phyloP scores from a whole-genome alignment of 2,113 vertebrate genomes.

The Rhabdomys dilectus region DNA sequence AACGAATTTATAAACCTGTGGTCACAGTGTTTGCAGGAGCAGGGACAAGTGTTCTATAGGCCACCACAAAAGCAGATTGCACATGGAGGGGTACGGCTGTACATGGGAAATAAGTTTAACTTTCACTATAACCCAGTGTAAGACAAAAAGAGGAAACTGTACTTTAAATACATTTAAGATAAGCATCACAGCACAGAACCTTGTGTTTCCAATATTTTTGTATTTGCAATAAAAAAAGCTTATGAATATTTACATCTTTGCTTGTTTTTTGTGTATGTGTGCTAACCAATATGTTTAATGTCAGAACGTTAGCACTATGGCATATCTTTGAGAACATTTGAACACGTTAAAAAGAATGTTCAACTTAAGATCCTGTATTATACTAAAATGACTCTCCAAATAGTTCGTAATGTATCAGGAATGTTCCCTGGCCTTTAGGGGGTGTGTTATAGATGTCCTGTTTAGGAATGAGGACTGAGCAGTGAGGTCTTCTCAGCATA shows the following conservation, averaged over 20 bases:
- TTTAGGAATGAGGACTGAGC: too few relatives aligned
- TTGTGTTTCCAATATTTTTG: background rate
- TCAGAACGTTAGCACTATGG: background rate
- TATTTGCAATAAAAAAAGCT: background rate
- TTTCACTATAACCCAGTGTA: background rate
- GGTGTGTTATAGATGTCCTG: background rate
- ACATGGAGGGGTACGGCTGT: background rate
- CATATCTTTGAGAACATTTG: background rate
- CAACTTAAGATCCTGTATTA: background rate
- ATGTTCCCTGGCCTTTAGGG: background rate
- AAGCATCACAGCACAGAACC: background rate
- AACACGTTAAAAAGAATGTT: background rate
- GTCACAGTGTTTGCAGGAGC: background rate
- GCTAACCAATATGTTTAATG: background rate
- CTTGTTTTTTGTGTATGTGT: background rate
- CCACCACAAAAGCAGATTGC: too few relatives aligned
- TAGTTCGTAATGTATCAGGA: background rate
- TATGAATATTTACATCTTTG: background rate
- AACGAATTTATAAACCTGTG: background rate
- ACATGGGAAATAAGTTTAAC: background rate
- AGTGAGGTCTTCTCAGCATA: background rate
- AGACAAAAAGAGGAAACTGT: background rate
- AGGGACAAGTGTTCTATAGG: rapidly evolving
- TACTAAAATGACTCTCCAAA: background rate
- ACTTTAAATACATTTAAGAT: background rate